Evolutionary conservation across 2,797 vertebrate species (phyloP).

Genomic region (Enteromius mattozi): DNA sequence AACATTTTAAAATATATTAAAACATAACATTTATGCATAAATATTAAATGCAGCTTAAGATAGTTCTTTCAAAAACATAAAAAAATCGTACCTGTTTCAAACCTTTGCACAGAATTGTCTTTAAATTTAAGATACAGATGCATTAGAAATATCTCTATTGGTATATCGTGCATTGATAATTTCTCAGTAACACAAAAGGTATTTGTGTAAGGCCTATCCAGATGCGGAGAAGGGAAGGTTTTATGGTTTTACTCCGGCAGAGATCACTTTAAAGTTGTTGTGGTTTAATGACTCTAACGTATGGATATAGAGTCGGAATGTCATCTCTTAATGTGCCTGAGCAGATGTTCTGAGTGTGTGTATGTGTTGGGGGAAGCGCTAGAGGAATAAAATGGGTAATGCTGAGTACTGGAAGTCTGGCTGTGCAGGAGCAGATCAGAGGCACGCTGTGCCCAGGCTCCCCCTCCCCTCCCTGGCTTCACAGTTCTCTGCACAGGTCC

Average conservation of each 20-base stretch:
- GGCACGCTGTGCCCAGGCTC: conserved; percentile 29
- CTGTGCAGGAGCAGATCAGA: conserved; percentile 46
- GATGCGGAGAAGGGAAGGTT: conserved; percentile 6
- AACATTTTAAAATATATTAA: background rate
- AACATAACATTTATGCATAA: too few species aligned
- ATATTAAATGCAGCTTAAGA: background rate
- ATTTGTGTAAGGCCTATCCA: conserved; percentile 25
- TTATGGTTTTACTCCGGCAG: background rate
- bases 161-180: background rate
- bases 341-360: conserved; percentile 41
- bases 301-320: conserved; percentile 26
- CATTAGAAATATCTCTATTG: background rate
- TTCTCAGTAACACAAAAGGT: background rate
- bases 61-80: background rate
- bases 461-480: conserved; percentile 22
- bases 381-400: conserved; percentile 23
- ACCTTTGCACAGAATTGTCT: background rate
- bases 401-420: conserved; percentile 43
- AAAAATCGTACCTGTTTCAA: background rate
- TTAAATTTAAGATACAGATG: background rate
- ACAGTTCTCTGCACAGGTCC: conserved; percentile 51
- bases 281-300: conserved; percentile 35
- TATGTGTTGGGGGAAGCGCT: conserved; percentile 22
- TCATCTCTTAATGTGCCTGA: conserved; percentile 41
- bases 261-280: conserved; percentile 29